Base-by-base conservation (phyloP, 2,797 vertebrate species). In the Decapterus maruadsi region DNA sequence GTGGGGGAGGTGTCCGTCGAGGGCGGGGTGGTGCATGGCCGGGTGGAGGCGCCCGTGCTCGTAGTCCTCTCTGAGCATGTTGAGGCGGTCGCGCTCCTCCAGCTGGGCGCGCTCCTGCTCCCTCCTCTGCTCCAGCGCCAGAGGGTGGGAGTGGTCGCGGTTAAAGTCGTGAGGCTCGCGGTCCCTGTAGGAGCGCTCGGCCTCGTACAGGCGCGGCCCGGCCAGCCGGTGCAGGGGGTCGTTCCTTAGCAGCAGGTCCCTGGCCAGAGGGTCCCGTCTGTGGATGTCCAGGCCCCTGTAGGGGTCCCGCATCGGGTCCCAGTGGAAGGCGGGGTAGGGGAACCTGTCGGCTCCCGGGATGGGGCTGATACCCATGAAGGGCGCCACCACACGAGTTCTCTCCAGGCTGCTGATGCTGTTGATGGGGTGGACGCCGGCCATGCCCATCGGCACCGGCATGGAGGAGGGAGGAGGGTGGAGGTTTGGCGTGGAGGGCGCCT, bases 301-400 rank as follows among this genome's bases (percentile, higher is more conserved):
- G 1, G 97, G 97, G 82, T 99, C 98, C 91, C 98, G 93, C 94
- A 99, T 97, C 6, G 97, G 98, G 94, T 99, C 98, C 98, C 98
- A 99, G 88, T 98, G 98, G 93, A 99, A 98, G 79, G 97, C 94
- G 3, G 97, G 98, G 84, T 98, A 99, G 0, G 97, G 97, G 73
- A 99, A 98, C 67, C 98, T 95, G 89, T 99, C 98, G 17, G 96
- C 95, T 11, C 97, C 97, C 0, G 97, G 97, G 82, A 99, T 97
- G 8, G 98, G 97, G 87, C 97, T 98, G 87, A 99, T 97, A 79
- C 98, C 98, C 98, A 99, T 97, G 87, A 99, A 99, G 71, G 98
- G 98, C 0, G 96, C 96, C 93, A 99, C 97, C 94, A 99, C 95
- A 89, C 98, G 97, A 95, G 97, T 99, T 94, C 98, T 97, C 83